These are phyloP conservation scores for Dreissena polymorpha DNA, from an alignment of 1,140 invertebrate genomes.

Conservation along the genomic window DNA sequence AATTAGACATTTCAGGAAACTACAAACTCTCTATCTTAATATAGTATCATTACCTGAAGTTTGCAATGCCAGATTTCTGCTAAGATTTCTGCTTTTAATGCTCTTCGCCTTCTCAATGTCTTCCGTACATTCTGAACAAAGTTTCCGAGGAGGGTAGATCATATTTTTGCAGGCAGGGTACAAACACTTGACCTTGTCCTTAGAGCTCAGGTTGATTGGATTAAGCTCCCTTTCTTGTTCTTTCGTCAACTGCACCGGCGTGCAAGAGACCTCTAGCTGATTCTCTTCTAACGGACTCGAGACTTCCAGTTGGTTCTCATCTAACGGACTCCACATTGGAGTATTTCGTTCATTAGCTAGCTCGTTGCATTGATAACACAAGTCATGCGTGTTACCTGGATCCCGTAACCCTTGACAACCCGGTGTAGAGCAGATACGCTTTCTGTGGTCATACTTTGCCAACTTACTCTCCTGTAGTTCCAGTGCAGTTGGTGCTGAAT, in stretches of 20 bases:
- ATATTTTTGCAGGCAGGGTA: slow-evolving; percentile 57
- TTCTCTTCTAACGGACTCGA: slow-evolving; percentile 19
- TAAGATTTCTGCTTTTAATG: neutral
- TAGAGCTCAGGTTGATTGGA: slow-evolving; percentile 58
- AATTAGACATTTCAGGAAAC: too few species aligned
- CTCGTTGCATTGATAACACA: slow-evolving; percentile 40
- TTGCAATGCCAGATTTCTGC: neutral
- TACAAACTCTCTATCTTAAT: too few species aligned
- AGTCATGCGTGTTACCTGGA: slow-evolving; percentile 24
- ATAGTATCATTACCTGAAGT: neutral
- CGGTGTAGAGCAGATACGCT: slow-evolving; percentile 58
- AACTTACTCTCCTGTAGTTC: neutral
- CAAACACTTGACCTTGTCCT: slow-evolving; percentile 63
- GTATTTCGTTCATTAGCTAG: neutral
- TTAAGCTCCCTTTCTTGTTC: slow-evolving; percentile 48
- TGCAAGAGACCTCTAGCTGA: neutral
- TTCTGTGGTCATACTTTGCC: slow-evolving; percentile 8
- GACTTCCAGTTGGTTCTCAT: neutral
- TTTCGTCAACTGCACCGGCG: slow-evolving; percentile 3
- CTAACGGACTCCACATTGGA: too few species aligned
- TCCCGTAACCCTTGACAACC: slow-evolving; percentile 57
- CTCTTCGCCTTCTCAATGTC: slow-evolving; percentile 38
- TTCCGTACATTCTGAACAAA: slow-evolving; percentile 50
- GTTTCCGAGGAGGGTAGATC: slow-evolving; percentile 54
- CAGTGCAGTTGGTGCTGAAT: slow-evolving; percentile 1